These are phyloP conservation scores for Galaxea fascicularis DNA, from an alignment of 92 coral and sea anemone species.

Conservation along the genomic window DNA sequence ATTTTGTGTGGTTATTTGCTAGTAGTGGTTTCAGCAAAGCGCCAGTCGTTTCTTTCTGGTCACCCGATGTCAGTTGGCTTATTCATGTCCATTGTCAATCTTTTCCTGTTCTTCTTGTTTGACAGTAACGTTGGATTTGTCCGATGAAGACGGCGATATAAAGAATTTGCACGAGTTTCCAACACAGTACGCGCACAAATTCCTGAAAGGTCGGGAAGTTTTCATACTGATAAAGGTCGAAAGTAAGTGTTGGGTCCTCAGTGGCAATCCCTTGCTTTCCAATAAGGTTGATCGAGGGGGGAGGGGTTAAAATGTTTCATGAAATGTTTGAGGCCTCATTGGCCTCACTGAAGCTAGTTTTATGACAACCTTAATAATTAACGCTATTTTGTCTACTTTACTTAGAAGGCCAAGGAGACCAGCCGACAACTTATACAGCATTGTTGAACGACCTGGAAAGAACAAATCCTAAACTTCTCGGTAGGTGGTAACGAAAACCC, in stretches of 20 bases:
- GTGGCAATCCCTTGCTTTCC: background rate
- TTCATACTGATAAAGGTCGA: slow-evolving; percentile 82
- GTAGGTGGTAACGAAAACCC: slow-evolving; percentile 34
- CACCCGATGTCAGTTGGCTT: too few relatives aligned
- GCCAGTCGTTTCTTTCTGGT: too few relatives aligned
- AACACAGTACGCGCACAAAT: slow-evolving; percentile 81
- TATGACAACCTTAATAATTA: background rate
- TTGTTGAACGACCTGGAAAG: slow-evolving; percentile 83
- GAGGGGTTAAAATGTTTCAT: too few relatives aligned
- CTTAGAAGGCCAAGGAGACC: slow-evolving; percentile 77
- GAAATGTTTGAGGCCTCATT: too few relatives aligned
- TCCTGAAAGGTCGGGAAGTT: slow-evolving; percentile 77
- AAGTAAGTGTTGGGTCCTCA: slow-evolving; percentile 54
- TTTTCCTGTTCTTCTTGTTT: background rate
- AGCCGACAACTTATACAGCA: slow-evolving; percentile 83
- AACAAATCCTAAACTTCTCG: slow-evolving; percentile 77
- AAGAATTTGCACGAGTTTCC: slow-evolving; percentile 76
- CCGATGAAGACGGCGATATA: slow-evolving; percentile 88
- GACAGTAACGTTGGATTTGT: slow-evolving; percentile 75
- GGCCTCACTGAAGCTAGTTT: too few relatives aligned
- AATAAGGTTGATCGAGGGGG: too few relatives aligned
- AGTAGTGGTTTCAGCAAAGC: too few relatives aligned
- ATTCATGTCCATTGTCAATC: background rate
- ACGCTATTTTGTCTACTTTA: background rate
- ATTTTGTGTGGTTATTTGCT: too few relatives aligned